Conservation (phyloP, 2,888 invertebrate species). For the Drosophila pegasa region DNA sequence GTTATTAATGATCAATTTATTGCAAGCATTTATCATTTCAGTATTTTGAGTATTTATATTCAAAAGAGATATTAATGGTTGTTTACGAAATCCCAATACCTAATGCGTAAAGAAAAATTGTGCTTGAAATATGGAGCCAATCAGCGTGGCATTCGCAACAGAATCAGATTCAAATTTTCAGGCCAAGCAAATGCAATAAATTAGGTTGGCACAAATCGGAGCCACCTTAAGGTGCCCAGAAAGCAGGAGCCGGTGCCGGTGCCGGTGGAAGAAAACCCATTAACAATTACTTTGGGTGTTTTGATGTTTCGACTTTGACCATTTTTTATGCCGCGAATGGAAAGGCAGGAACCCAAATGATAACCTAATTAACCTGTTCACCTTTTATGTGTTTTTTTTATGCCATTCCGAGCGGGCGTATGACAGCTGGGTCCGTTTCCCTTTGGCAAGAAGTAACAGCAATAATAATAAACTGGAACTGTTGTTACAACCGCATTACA, state of each 20-base stretch:
- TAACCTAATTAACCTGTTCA: slow-evolving; percentile 77
- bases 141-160: not conserved
- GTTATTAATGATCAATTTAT: slow-evolving; percentile 8
- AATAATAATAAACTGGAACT: slow-evolving; percentile 34
- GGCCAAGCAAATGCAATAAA: slow-evolving; percentile 13
- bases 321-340: slow-evolving; percentile 16
- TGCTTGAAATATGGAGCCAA: not conserved
- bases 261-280: too few species aligned
- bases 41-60: not conserved
- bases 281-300: slow-evolving; percentile 59
- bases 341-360: slow-evolving; percentile 56
- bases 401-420: not conserved
- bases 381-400: slow-evolving; percentile 14
- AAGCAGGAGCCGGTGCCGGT: too few species aligned
- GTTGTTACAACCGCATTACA: slow-evolving; percentile 72
- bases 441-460: slow-evolving; percentile 18
- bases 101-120: slow-evolving; percentile 19
- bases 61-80: slow-evolving; percentile 17
- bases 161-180: not conserved
- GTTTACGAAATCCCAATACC: not conserved
- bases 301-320: slow-evolving; percentile 22
- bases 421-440: slow-evolving; percentile 30
- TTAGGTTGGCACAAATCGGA: slow-evolving; percentile 1
- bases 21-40: slow-evolving; percentile 6
- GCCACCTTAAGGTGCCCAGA: slow-evolving; percentile 19